phyloP scores from a whole-genome alignment of 2,113 vertebrate species.

The Vulpes vulpes region DNA sequence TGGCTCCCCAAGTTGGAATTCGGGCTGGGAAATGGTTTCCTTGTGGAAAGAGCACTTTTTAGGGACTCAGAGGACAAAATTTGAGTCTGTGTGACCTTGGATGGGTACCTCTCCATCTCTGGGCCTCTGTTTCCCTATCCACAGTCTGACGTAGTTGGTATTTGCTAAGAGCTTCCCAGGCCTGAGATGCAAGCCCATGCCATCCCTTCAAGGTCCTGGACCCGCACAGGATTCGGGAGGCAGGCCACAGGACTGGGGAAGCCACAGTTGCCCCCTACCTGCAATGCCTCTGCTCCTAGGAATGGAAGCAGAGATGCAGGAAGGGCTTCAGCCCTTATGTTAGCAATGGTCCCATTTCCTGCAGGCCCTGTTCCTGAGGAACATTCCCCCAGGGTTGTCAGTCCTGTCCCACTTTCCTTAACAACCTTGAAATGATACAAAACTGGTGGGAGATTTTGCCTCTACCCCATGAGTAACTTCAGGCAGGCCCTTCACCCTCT shows the following conservation, averaged over 20 bases:
- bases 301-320: constrained; percentile 19
- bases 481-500: neutral
- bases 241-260: constrained; percentile 42
- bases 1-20: neutral
- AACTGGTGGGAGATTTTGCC: neutral
- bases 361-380: neutral
- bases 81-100: neutral
- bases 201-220: neutral
- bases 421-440: neutral
- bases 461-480: neutral
- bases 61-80: neutral
- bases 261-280: constrained; percentile 66
- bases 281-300: neutral
- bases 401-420: neutral
- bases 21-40: neutral
- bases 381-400: neutral
- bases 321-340: neutral
- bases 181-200: neutral
- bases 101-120: neutral
- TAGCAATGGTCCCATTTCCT: neutral
- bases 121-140: neutral
- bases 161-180: neutral
- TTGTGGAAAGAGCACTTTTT: neutral
- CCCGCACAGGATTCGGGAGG: neutral
- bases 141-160: neutral